These are phyloP conservation scores for Andrena camellia DNA, from an alignment of 2,888 invertebrate species.

Conservation along the genomic window DNA sequence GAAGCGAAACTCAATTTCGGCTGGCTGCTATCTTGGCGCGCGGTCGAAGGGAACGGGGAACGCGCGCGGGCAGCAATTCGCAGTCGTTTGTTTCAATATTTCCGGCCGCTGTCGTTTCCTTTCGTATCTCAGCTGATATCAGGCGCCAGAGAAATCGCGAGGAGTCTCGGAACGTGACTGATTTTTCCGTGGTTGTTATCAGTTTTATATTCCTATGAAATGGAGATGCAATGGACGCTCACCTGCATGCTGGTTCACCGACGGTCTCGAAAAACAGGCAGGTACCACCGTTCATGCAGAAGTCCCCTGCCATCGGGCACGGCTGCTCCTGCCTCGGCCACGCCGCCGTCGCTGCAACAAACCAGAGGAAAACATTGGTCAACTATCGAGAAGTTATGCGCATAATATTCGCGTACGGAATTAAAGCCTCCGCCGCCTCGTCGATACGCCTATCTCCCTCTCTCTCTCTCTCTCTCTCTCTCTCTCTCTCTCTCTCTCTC, in stretches of 20 bases:
- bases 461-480: neutral
- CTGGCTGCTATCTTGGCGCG: constrained; percentile 12
- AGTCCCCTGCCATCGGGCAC: constrained; percentile 90
- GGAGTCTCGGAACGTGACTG: neutral
- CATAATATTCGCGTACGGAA: constrained; percentile 4
- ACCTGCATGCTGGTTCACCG: constrained; percentile 94
- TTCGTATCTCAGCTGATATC: neutral
- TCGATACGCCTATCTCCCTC: neutral
- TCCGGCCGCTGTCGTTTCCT: neutral
- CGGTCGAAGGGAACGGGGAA: neutral
- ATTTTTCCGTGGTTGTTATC: constrained; percentile 1
- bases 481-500: too few relatives aligned
- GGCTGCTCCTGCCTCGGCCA: constrained; percentile 88
- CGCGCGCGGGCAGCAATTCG: constrained; percentile 12
- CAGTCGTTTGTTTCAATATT: constrained; percentile 52
- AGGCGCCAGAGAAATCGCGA: neutral
- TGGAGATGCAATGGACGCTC: constrained; percentile 78
- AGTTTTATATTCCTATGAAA: too few relatives aligned
- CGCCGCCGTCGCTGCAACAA: constrained; percentile 85
- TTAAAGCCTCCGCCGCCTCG: constrained; percentile 2
- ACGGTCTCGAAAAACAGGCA: constrained; percentile 93
- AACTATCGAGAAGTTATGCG: constrained; percentile 8
- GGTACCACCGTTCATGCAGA: constrained; percentile 95
- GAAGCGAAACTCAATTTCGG: constrained; percentile 64
- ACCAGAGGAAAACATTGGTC: constrained; percentile 59